Conservation (phyloP, 2,888 invertebrate genomes). For the Agrotis segetum region DNA sequence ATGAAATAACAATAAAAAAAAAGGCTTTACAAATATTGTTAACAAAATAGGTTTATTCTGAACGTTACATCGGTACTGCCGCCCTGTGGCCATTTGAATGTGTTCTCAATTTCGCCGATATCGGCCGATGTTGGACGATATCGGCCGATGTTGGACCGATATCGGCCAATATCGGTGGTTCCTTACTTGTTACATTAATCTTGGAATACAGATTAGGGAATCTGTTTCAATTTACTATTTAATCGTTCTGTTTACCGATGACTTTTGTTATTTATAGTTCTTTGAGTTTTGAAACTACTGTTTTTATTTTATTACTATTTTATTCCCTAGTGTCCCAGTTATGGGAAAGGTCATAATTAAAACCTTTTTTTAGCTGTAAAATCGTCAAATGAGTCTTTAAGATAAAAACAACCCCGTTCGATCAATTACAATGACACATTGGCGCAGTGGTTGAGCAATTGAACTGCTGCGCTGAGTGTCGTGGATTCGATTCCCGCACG, state of each 20-base stretch:
- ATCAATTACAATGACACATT: too few species aligned
- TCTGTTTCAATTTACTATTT: not conserved
- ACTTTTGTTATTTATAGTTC: not conserved
- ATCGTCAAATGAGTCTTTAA: too few species aligned
- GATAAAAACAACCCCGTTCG: too few species aligned
- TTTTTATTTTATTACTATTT: not conserved
- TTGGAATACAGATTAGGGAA: constrained; percentile 7
- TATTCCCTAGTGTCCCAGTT: too few species aligned
- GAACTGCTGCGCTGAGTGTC: too few species aligned
- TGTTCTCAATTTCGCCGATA: constrained; percentile 22
- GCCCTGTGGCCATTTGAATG: constrained; percentile 50
- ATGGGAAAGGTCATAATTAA: too few species aligned
- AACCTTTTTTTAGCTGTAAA: too few species aligned
- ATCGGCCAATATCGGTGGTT: not conserved
- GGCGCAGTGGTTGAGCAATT: too few species aligned
- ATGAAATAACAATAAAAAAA: too few species aligned
- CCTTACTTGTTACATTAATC: constrained; percentile 18
- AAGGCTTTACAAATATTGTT: constrained; percentile 42
- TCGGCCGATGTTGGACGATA: not conserved
- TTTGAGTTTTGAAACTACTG: not conserved
- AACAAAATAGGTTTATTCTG: constrained; percentile 43
- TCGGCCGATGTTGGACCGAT: not conserved
- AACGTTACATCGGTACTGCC: constrained; percentile 31
- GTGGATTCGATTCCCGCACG: too few species aligned
- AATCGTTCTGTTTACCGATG: constrained; percentile 1